Evolutionary conservation across 2,888 invertebrate species (phyloP), one percentile per base, ranked within the genome.

Genomic region (Conus canariensis): DNA sequence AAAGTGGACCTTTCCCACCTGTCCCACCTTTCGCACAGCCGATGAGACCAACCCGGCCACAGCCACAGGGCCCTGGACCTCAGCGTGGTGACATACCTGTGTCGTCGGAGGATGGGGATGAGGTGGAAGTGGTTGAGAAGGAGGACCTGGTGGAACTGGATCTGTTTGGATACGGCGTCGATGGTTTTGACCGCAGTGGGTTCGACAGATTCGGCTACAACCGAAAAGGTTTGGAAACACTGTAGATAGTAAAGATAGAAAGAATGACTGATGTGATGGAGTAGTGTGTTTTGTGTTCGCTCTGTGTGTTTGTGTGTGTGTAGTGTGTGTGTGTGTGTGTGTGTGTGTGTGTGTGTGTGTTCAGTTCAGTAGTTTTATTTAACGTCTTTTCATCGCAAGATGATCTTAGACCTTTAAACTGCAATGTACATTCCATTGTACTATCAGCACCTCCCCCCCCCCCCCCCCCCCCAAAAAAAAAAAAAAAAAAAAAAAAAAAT

Each of bases 201-300:
- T 95, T 92, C 91, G 93, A 95, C 91, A 91, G 89, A 58, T 90
- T 90, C 92, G 95, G 95, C 14, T 95, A 92, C 91, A 93, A 94
- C 70, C 91, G 91, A 88, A 91, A 92, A 87, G 95, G 95, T 95
- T 14, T 70, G 70, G 16, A 70, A 19, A 70, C 22, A 70, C 16
- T 91, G 92, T 74, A 60, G 45, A 77, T 67, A 8, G 64, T 64
- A 14, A 16, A 16, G 16, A 64, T 64, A 16, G 12, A 64, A 64
- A 45, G 45, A 45, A 45, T 45, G 45, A 45, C 45, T 45, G 45
- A 4, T 45, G 45, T 45, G 45, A 45, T 64, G 77, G n/a, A 77
- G 9, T 77, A 22, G 77, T 77, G 77, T 77, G n/a, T 77, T 77
- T 8, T 77, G 22, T 77, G 77, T 77, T 16, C 14, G 4, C 45